Evolutionary conservation across 1,140 invertebrate genomes (phyloP), one percentile per base, ranked within the genome.

Genomic region (Lasioglossum albipes): DNA sequence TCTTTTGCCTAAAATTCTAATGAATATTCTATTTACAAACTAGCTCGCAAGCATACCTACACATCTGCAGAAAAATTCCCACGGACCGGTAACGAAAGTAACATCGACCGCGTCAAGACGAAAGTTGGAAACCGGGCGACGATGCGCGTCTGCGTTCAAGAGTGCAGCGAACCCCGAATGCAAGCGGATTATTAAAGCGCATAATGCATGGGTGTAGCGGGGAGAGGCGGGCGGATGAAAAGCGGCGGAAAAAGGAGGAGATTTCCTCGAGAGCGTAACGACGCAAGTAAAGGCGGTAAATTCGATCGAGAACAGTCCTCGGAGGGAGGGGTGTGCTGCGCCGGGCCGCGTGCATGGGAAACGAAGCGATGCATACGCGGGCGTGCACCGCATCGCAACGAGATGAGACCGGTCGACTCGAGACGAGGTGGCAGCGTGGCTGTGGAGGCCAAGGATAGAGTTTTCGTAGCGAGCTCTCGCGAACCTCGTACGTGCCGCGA

Each of bases 211-310:
- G 18, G 20, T n/a, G 57, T n/a, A 59, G 9, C 57, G 57, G 20
- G 57, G 57, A 18, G n/a, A 7, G 27, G 45, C 9, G 71, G 22
- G 36, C 45, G 45, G 12, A n/a, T 42, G 42, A n/a, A 9, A 7
- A n/a, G 36, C 22, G 18, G 54, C 2, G 22, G n/a, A 31, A 20
- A 54, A 22, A 22, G 41, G 45, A 41, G 45, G 2, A 49, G 20
- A 4, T 72, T 36, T 77, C 75, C 36, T 70, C 6, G 65, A 73
- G 57, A 61, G 59, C 52, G 75, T 52, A 71, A 72, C 59, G 76
- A 72, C 59, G 57, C 71, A 72, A 72, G 49, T 72, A 78, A 78
- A 78, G 67, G 42, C 52, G 75, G 42, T 78, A 71, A 71, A 78
- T 78, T 52, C 75, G 75, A 71, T 70, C 67, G 67, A 64, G 74